These are phyloP conservation scores for Dasyurus viverrinus DNA, from an alignment of 2,113 vertebrate species.

Conservation along the genomic window DNA sequence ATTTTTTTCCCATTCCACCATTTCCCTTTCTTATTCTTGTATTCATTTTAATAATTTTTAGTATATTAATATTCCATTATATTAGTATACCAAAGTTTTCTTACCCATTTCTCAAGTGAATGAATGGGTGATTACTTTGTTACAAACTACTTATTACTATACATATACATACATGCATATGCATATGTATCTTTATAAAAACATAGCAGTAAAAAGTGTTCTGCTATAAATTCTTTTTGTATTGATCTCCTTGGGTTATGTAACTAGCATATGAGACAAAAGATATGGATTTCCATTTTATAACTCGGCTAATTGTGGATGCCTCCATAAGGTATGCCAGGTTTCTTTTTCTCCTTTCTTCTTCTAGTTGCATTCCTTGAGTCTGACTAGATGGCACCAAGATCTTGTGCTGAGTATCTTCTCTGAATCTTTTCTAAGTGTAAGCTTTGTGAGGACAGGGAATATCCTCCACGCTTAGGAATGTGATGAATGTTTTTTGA, in stretches of 20 bases:
- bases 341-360: background rate
- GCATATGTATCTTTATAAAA: no score
- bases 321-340: background rate
- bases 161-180: no score
- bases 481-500: background rate
- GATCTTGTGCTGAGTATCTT: background rate
- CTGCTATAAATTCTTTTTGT: background rate
- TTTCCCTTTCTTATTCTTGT: background rate
- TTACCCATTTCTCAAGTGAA: background rate
- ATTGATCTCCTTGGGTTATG: background rate
- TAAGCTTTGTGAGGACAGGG: background rate
- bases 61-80: background rate
- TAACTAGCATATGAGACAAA: background rate
- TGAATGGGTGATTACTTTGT: background rate
- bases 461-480: background rate
- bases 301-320: background rate
- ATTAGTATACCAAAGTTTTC: background rate
- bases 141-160: no score
- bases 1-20: background rate
- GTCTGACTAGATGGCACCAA: background rate
- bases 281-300: background rate
- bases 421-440: background rate
- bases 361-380: background rate
- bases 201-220: background rate
- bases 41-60: background rate